Percentiles rank a stretch among this genome's conserved stretches.
Conservation (phyloP, 2,888 invertebrate species). For the Pelosia muscerda region DNA sequence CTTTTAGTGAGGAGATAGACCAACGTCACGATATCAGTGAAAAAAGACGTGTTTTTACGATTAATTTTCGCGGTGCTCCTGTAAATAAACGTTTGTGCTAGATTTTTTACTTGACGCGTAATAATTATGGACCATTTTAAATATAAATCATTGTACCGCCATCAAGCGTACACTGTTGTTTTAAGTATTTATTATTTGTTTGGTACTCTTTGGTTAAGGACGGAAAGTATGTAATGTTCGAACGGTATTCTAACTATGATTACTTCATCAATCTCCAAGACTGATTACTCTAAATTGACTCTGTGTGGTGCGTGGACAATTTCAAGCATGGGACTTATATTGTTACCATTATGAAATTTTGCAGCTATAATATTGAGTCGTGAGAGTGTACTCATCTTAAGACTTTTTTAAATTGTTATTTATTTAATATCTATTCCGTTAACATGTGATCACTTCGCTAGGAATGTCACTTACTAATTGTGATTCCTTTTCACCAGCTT, state of each 20-base stretch:
- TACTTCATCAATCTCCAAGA: conserved; percentile 80
- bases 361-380: neutral
- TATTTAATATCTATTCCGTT: neutral
- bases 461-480: neutral
- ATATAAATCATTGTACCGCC: conserved; percentile 46
- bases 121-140: conserved; percentile 82
- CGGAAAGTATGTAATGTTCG: conserved; percentile 46
- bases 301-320: conserved; percentile 38
- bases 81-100: conserved; percentile 83
- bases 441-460: neutral
- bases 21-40: conserved; percentile 54
- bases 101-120: conserved; percentile 85
- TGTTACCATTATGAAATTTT: conserved; percentile 3
- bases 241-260: conserved; percentile 59
- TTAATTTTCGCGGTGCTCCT: conserved; percentile 83
- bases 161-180: conserved; percentile 56
- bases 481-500: conserved; percentile 22
- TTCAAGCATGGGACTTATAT: conserved; percentile 28
- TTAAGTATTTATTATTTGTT: conserved; percentile 82
- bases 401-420: neutral
- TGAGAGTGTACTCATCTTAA: conserved; percentile 5
- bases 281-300: conserved; percentile 85
- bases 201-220: conserved; percentile 59
- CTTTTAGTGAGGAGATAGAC: conserved; percentile 71
- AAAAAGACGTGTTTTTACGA: conserved; percentile 55